Base-by-base conservation (phyloP, 2,888 invertebrate genomes). In the Tillus elongatus region DNA sequence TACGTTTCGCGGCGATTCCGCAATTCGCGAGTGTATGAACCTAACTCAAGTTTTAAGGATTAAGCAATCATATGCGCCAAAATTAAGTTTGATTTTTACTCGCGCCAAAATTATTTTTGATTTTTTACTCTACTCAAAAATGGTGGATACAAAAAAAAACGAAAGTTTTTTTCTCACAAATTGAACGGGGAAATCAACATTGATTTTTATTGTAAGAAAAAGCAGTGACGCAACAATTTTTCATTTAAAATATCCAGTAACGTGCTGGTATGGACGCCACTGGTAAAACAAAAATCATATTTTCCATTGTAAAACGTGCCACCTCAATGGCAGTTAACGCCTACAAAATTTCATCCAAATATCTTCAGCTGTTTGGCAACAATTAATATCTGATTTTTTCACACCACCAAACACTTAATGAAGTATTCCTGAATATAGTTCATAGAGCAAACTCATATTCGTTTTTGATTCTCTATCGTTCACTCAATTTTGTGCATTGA, bases 311-410 rank as follows among this genome's bases (percentile, higher is more conserved):
- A 19, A 19, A 19, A n/a, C n/a, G n/a, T n/a, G n/a, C n/a, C n/a
- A n/a, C n/a, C n/a, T n/a, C n/a, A n/a, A n/a, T n/a, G n/a, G 24
- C 24, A 19, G 24, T 19, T 19, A 19, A 19, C n/a, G 24, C 24
- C 24, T 19, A 19, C 24, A 19, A 19, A 19, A 19, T 19, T 19
- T 19, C 24, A 19, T n/a, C 24, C n/a, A 19, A 8, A n/a, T 19
- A 19, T 6, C n/a, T 19, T n/a, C 24, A 19, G 24, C 24, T n/a
- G 6, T 19, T 19, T 19, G 24, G 24, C 6, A 19, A 19, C 24
- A 19, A 19, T 19, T 19, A 19, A 8, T 19, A 19, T 19, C 24
- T 19, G n/a, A 19, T 19, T 19, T 19, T n/a, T 19, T 19, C n/a
- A n/a, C n/a, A n/a, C n/a, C n/a, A n/a, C n/a, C n/a, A n/a, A n/a